These are phyloP conservation scores for Scomber scombrus DNA, from an alignment of 2,113 vertebrate species.

Conservation along the genomic window DNA sequence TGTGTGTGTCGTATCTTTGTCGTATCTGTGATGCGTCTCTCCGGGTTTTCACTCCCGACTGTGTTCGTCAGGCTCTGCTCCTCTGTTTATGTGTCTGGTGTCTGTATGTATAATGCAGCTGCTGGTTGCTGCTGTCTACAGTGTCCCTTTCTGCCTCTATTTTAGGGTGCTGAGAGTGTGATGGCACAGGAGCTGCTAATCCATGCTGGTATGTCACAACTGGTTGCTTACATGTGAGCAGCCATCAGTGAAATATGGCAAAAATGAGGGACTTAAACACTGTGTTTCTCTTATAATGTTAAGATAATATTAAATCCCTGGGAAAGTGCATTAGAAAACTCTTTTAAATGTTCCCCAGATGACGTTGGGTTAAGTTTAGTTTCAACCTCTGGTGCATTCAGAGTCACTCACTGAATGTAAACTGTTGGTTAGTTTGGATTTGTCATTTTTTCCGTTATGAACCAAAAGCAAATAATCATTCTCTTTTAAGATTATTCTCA, in stretches of 20 bases:
- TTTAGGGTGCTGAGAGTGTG: slow-evolving; percentile 74
- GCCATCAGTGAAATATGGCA: slow-evolving; percentile 13
- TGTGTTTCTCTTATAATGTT: neutral
- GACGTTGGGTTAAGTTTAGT: neutral
- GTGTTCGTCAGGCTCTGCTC: slow-evolving; percentile 24
- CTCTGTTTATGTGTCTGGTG: slow-evolving; percentile 53
- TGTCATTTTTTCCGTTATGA: neutral
- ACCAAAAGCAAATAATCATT: neutral
- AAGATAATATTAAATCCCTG: neutral
- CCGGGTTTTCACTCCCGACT: slow-evolving; percentile 30
- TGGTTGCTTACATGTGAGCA: slow-evolving; percentile 44
- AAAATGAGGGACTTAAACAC: neutral
- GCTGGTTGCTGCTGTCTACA: slow-evolving; percentile 74
- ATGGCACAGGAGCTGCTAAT: slow-evolving; percentile 64
- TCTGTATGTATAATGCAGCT: slow-evolving; percentile 61
- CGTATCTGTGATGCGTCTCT: slow-evolving; percentile 9
- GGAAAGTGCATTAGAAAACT: neutral
- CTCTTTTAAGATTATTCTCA: neutral
- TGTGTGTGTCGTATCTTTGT: slow-evolving; percentile 15
- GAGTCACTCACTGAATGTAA: neutral
- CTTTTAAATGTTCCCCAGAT: neutral
- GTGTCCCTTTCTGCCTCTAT: slow-evolving; percentile 78
- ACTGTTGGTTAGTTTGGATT: neutral
- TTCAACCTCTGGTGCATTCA: neutral
- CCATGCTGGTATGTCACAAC: slow-evolving; percentile 72